phyloP scores from a whole-genome alignment of 2,797 vertebrate species.

The Syncerus caffer region DNA sequence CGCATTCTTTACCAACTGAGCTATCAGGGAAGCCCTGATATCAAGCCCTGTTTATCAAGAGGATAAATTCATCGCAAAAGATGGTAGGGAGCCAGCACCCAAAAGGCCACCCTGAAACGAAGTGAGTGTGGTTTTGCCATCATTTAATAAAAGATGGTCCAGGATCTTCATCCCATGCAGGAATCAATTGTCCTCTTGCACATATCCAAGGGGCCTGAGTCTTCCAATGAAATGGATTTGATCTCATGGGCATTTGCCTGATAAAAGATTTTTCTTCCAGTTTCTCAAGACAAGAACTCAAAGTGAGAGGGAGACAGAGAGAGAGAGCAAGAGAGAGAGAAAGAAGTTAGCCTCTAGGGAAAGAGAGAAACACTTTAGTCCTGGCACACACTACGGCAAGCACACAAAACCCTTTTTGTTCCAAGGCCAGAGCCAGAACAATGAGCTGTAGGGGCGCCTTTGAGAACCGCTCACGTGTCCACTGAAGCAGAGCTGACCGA shows the following conservation, averaged over 20 bases:
- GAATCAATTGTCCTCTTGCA: not conserved
- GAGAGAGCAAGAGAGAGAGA: not conserved
- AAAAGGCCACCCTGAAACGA: not conserved
- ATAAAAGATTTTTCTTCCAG: not conserved
- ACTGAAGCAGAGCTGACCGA: conserved; percentile 18
- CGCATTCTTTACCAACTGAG: not conserved
- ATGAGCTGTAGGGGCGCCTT: not conserved
- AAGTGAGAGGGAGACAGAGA: not conserved
- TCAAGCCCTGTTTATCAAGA: not conserved
- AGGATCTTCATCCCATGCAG: not conserved
- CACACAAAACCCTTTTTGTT: conserved; percentile 65
- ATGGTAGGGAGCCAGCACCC: not conserved
- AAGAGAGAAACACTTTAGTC: conserved; percentile 54
- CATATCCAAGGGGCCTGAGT: not conserved
- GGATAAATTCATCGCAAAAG: not conserved
- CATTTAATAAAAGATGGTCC: not conserved
- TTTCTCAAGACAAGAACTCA: conserved; percentile 24
- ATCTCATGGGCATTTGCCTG: not conserved
- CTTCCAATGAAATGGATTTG: not conserved
- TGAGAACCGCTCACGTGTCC: conserved; percentile 21
- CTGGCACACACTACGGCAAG: conserved; percentile 14
- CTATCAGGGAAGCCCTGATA: not conserved
- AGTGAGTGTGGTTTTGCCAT: not conserved
- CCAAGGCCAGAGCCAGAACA: conserved; percentile 61
- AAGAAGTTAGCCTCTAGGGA: not conserved